Conservation (phyloP, 1,140 invertebrate genomes). For the Meloidogyne exigua region DNA sequence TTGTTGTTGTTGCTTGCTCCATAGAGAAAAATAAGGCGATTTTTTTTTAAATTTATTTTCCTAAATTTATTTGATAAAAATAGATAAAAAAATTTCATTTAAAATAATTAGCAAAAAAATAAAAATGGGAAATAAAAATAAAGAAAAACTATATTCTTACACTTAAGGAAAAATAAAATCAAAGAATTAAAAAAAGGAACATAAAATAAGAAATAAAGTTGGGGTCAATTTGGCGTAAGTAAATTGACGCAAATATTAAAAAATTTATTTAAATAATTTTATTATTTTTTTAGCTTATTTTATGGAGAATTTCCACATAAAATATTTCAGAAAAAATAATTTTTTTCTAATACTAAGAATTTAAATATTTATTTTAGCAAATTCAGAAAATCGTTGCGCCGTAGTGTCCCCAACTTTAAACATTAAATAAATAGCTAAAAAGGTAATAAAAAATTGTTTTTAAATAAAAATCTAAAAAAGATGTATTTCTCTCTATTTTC, state of each 20-base stretch:
- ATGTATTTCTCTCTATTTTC: too few relatives aligned
- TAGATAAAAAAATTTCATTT: not conserved
- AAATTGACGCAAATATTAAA: not conserved
- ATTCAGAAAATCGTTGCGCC: too few relatives aligned
- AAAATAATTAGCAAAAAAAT: not conserved
- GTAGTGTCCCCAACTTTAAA: too few relatives aligned
- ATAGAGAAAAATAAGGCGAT: not conserved
- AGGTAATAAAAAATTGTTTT: too few relatives aligned
- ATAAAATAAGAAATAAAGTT: not conserved
- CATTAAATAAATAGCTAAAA: too few relatives aligned
- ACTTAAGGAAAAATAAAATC: not conserved
- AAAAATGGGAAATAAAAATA: not conserved
- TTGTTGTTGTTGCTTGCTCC: slow-evolving; percentile 8
- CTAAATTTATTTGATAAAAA: not conserved
- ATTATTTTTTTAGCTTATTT: too few relatives aligned
- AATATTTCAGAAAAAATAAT: too few relatives aligned
- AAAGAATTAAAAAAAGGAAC: not conserved
- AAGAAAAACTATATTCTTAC: not conserved
- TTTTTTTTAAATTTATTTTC: not conserved
- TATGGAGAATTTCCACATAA: too few relatives aligned
- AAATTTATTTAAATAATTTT: too few relatives aligned
- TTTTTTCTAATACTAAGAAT: too few relatives aligned
- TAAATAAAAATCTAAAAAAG: too few relatives aligned
- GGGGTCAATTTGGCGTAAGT: not conserved
- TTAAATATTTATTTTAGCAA: too few relatives aligned